Conservation (phyloP, 2,797 vertebrate species). For the Syncerus caffer region DNA sequence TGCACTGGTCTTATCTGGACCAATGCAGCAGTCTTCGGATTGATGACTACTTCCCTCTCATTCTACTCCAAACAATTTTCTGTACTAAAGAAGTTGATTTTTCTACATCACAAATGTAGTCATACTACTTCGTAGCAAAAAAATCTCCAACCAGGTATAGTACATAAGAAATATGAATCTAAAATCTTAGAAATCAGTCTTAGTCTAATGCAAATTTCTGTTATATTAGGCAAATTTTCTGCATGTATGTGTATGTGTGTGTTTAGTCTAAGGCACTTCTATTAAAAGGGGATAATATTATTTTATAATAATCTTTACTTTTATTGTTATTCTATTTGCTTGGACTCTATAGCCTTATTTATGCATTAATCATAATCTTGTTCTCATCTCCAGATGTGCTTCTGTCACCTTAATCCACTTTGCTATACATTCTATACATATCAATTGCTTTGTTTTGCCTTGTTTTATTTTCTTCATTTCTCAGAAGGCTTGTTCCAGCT, state of each 20-base stretch:
- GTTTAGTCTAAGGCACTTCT: neutral
- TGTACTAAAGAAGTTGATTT: neutral
- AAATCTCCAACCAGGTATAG: neutral
- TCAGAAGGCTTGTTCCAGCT: neutral
- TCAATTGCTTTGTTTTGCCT: neutral
- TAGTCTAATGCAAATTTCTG: neutral
- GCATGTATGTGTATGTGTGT: neutral
- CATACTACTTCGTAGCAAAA: neutral
- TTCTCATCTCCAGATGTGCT: neutral
- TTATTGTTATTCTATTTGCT: neutral
- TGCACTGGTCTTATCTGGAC: neutral
- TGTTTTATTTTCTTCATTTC: neutral
- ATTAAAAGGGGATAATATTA: neutral
- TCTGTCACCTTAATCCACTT: neutral
- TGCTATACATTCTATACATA: neutral
- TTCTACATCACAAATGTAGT: neutral
- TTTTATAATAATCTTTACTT: neutral
- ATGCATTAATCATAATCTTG: neutral
- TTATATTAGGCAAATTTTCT: neutral
- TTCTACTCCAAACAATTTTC: neutral
- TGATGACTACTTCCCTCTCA: neutral
- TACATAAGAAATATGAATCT: neutral
- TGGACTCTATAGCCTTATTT: neutral
- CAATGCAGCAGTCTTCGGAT: neutral
- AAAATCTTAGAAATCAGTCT: neutral